Conservation (phyloP, 2,113 vertebrate genomes). For the Tringa solitaria region DNA sequence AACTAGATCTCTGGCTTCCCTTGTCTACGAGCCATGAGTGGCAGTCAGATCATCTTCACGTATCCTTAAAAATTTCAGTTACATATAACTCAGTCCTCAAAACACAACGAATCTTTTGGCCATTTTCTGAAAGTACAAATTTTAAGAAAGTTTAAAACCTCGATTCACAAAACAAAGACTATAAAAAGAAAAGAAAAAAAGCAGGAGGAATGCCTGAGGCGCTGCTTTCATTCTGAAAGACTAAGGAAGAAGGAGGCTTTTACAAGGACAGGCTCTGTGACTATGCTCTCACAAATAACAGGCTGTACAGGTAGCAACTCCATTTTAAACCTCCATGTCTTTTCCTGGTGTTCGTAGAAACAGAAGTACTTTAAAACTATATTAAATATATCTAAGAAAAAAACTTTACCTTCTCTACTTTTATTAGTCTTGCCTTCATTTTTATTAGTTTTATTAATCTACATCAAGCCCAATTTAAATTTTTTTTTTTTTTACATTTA, state of each 20-base stretch:
- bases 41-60: neutral
- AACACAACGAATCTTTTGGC: accelerated
- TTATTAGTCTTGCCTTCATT: neutral
- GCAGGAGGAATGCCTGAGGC: neutral
- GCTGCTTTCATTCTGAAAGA: neutral
- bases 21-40: neutral
- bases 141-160: neutral
- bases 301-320: neutral
- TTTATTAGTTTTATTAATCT: neutral
- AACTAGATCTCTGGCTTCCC: neutral
- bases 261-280: neutral
- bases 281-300: neutral
- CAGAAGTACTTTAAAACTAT: neutral
- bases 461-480: neutral
- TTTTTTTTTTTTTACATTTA: neutral
- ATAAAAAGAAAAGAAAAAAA: neutral
- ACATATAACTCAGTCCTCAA: neutral
- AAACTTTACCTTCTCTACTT: neutral
- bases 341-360: neutral
- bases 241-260: neutral
- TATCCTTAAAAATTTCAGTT: neutral
- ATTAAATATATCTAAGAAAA: neutral
- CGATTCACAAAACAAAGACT: neutral
- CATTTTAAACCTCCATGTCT: neutral
- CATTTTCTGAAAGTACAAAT: neutral